Evolutionary conservation across 2,888 invertebrate genomes (phyloP).

Genomic region (Rapana venosa): DNA sequence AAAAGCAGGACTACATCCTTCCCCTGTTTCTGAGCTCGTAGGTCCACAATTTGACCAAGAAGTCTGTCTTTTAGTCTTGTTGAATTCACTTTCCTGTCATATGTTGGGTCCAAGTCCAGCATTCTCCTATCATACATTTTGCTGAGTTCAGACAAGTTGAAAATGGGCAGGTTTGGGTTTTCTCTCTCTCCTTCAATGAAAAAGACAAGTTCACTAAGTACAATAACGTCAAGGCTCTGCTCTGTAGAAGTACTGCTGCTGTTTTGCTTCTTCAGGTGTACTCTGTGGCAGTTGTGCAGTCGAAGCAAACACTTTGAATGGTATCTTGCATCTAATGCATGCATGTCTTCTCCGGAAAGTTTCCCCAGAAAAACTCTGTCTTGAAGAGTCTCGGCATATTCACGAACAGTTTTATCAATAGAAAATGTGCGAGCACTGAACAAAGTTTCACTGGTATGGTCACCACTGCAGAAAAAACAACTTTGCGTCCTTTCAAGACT

Average conservation of each 20-base stretch:
- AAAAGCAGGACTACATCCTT: not conserved
- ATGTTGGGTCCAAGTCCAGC: not conserved
- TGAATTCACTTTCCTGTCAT: not conserved
- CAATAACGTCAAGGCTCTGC: not conserved
- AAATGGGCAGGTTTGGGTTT: not conserved
- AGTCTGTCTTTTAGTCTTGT: not conserved
- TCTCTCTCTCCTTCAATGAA: not conserved
- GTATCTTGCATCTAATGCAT: not conserved
- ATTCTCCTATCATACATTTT: constrained; percentile 4
- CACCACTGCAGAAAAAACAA: not conserved
- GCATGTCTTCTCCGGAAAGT: not conserved
- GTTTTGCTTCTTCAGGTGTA: not conserved
- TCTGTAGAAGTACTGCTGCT: not conserved
- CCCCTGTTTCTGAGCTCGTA: not conserved
- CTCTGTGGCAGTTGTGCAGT: not conserved
- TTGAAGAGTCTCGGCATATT: not conserved
- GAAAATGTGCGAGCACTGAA: not conserved
- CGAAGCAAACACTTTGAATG: not conserved
- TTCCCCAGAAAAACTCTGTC: not conserved
- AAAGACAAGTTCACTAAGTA: not conserved
- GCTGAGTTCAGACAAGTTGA: not conserved
- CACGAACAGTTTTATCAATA: not conserved
- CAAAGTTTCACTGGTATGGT: not conserved
- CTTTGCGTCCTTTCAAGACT: not conserved
- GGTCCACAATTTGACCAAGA: not conserved